Evolutionary conservation across 2,113 vertebrate species (phyloP).

Genomic region (Malurus elegans): DNA sequence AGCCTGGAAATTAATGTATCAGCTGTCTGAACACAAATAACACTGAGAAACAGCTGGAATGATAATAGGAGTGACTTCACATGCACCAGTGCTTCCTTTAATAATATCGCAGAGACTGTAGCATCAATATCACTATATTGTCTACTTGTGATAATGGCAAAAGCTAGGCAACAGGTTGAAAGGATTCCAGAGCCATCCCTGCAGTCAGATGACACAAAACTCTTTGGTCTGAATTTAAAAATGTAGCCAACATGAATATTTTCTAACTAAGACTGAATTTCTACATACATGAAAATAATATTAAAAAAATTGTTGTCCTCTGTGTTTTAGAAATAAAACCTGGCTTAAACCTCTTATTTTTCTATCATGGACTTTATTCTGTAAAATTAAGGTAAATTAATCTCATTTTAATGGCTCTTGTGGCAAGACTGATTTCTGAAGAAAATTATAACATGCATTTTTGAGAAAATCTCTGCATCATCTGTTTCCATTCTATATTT

Average conservation of each 20-base stretch:
- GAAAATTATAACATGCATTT: neutral
- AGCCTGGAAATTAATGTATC: neutral
- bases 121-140: neutral
- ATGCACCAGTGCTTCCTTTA: neutral
- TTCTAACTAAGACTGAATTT: neutral
- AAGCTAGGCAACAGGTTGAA: neutral
- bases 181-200: neutral
- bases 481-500: neutral
- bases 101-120: neutral
- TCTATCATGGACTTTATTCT: neutral
- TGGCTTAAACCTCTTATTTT: neutral
- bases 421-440: neutral
- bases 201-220: neutral
- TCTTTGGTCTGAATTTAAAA: neutral
- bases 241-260: neutral
- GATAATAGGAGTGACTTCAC: neutral
- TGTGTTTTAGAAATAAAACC: neutral
- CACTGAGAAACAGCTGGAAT: conserved; percentile 3
- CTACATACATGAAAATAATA: neutral
- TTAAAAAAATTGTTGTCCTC: neutral
- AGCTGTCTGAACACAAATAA: neutral
- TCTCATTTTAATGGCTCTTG: neutral
- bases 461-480: neutral
- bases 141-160: neutral
- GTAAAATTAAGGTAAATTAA: neutral